Base-by-base conservation (phyloP, 2,888 invertebrate genomes). In the Synergus gifuensis region DNA sequence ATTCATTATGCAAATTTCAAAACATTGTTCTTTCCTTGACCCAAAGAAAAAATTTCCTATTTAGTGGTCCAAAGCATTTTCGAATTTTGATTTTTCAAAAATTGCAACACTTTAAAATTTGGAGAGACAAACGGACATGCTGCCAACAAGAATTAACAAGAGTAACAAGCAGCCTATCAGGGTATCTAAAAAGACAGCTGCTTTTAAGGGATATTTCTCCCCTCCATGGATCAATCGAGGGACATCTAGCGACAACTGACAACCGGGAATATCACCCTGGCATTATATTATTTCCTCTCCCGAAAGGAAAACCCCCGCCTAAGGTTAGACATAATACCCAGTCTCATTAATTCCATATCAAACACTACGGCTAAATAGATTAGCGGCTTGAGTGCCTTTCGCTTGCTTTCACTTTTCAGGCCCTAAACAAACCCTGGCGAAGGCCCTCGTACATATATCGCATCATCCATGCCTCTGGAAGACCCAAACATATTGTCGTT, bases 271-370 rank as follows among this genome's bases (percentile, higher is more conserved):
- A 60, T 60, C 60, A 60, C 60, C 60, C 60, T 49, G 28, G 54
- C 73, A 73, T 73, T 73, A 78, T 60, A 73, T 76, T 54, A 54
- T 67, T 76, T 76, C 42, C 62, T 78, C 67, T 46, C 66, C 60
- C 22, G 54, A 14, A 76, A 62, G 42, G 79, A 9, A 58, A 77
- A 76, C 67, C 73, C 76, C 46, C 60, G 40, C 67, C 69, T 60
- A 76, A 60, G 66, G 76, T 83, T 82, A 76, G 81, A 82, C 84
- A 85, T 87, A 88, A 88, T 86, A 81, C 85, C 83, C 77, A 83
- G 82, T 83, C 91, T 92, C 90, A 92, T 92, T 92, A 92, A 92
- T 92, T 92, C 92, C 89, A 91, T 91, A 92, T 92, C 91, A 92
- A 91, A 91, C 91, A 91, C 87, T 89, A 89, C 88, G 88, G 89